Evolutionary conservation across 1,140 invertebrate genomes (phyloP).

Genomic region (Elysia chlorotica): DNA sequence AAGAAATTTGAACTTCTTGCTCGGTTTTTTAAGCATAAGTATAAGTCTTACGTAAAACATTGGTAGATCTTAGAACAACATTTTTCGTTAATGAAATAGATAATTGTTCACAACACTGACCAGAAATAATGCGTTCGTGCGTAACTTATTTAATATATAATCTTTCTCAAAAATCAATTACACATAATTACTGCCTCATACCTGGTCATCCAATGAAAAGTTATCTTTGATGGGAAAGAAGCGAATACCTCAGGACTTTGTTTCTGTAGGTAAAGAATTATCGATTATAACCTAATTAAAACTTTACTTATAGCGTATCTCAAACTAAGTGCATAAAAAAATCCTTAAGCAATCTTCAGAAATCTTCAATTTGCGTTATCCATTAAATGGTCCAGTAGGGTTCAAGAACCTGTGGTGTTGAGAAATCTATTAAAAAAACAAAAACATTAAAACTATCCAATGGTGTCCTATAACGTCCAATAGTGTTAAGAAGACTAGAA

Average conservation of each 20-base stretch:
- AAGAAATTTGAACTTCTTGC: too few relatives aligned
- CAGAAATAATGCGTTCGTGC: too few relatives aligned
- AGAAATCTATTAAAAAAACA: background rate
- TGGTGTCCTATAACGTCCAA: background rate
- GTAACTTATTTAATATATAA: too few relatives aligned
- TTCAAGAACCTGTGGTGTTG: background rate
- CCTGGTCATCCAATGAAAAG: slow-evolving; percentile 90
- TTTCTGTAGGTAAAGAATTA: background rate
- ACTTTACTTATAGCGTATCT: background rate
- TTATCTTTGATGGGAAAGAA: slow-evolving; percentile 84
- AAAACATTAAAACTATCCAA: background rate
- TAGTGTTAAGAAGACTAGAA: background rate
- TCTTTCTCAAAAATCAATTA: too few relatives aligned
- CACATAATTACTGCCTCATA: background rate
- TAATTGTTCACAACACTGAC: too few relatives aligned
- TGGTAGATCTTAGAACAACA: too few relatives aligned
- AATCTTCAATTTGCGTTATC: background rate
- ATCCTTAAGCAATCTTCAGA: background rate
- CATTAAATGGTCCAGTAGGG: background rate
- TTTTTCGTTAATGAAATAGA: too few relatives aligned
- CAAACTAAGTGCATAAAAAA: background rate
- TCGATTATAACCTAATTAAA: background rate
- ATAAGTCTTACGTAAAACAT: too few relatives aligned
- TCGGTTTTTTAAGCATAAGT: too few relatives aligned
- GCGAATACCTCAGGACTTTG: slow-evolving; percentile 80